phyloP scores from a whole-genome alignment of 2,113 vertebrate species.

The Bubalus kerabau region DNA sequence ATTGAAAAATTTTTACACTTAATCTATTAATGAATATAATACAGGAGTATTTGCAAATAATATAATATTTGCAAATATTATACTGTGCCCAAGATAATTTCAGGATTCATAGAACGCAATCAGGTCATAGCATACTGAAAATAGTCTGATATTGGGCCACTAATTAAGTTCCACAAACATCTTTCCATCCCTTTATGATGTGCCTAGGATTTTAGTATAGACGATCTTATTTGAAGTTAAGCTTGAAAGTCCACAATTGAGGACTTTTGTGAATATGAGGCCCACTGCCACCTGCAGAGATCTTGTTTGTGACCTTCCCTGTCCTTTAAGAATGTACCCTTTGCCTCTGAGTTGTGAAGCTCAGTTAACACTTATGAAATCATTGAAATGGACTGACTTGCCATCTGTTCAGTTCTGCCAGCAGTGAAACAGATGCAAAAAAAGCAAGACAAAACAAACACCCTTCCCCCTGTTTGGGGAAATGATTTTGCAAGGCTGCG shows the following conservation, averaged over 20 bases:
- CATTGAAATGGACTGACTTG: not conserved
- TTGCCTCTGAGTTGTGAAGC: slow-evolving; percentile 30
- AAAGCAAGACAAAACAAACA: not conserved
- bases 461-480: not conserved
- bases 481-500: not conserved
- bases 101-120: not conserved
- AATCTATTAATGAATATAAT: not conserved
- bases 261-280: not conserved
- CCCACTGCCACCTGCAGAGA: not conserved
- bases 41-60: not conserved
- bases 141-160: not conserved
- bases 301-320: slow-evolving; percentile 18
- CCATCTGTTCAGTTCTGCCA: not conserved
- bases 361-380: not conserved
- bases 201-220: not conserved
- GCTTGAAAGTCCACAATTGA: not conserved
- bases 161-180: not conserved
- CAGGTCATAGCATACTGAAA: not conserved
- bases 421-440: not conserved
- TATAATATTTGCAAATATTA: not conserved
- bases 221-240: slow-evolving; percentile 18
- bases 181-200: not conserved
- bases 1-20: not conserved
- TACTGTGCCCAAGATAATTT: not conserved
- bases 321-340: not conserved